Evolutionary conservation across 37 sponge, comb jelly and placozoan genomes (phyloP).

Genomic region (Spongia lamella): DNA sequence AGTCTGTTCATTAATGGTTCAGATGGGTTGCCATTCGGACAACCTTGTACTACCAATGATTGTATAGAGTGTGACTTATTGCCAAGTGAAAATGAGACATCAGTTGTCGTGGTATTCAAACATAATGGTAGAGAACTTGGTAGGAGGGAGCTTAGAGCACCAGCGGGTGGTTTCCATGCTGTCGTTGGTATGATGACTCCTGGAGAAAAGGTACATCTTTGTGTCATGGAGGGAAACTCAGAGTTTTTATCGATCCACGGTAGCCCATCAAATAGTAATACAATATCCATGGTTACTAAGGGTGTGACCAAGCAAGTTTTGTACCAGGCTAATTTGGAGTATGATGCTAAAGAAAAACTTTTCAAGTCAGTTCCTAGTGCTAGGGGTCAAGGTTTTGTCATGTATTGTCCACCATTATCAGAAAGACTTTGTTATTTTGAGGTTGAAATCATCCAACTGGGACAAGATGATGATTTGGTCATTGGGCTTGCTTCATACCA

Average conservation of each 20-base stretch:
- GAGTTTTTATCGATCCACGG: no score
- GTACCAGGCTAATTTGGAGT: no score
- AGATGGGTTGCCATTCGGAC: slow-evolving; percentile 10
- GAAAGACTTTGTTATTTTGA: slow-evolving; percentile 69
- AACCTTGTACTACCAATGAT: slow-evolving; percentile 30
- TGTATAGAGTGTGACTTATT: slow-evolving; percentile 32
- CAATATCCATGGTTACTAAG: no score
- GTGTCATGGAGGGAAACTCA: background rate
- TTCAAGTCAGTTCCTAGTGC: no score
- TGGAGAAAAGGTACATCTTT: slow-evolving; percentile 43
- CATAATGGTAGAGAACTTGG: slow-evolving; percentile 29
- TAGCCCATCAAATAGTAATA: no score
- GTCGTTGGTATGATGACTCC: slow-evolving; percentile 58
- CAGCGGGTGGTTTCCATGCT: slow-evolving; percentile 63
- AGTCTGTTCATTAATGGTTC: slow-evolving; percentile 28
- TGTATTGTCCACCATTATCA: slow-evolving; percentile 33
- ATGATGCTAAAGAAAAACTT: no score
- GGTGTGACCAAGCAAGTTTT: no score
- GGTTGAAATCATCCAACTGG: slow-evolving; percentile 27
- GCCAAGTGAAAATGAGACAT: slow-evolving; percentile 5
- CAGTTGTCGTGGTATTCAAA: slow-evolving; percentile 43
- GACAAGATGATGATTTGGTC: slow-evolving; percentile 1
- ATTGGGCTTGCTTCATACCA: slow-evolving; percentile 41
- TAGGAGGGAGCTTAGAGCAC: slow-evolving; percentile 4
- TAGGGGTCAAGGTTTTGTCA: slow-evolving; percentile 21